These are phyloP conservation scores for Zaprionus davidi DNA, from an alignment of 1,140 invertebrate species.

Conservation along the genomic window DNA sequence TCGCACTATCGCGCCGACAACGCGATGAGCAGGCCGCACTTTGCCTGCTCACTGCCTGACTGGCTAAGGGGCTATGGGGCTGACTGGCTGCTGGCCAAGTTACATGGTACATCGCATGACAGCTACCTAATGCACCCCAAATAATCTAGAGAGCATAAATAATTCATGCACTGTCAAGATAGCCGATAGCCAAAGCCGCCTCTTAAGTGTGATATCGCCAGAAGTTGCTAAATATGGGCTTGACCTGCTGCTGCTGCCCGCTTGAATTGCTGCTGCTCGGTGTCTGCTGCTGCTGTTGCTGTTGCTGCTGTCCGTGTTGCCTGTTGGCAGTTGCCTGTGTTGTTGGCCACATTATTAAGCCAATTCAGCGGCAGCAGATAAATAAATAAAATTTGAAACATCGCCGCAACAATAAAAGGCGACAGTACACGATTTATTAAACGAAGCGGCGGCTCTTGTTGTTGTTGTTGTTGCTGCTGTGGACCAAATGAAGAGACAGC, in stretches of 20 bases:
- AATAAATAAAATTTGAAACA: slow-evolving; percentile 83
- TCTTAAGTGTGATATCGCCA: slow-evolving; percentile 73
- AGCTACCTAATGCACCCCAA: slow-evolving; percentile 6
- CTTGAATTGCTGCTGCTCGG: slow-evolving; percentile 9
- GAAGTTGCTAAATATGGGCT: slow-evolving; percentile 76
- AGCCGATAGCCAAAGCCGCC: slow-evolving; percentile 64
- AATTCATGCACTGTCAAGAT: slow-evolving; percentile 72
- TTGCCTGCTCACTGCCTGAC: too few species aligned
- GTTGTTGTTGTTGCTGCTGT: slow-evolving; percentile 55
- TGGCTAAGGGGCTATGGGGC: not conserved
- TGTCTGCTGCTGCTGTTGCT: slow-evolving; percentile 21
- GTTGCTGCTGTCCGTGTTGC: slow-evolving; percentile 9
- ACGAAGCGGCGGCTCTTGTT: slow-evolving; percentile 44
- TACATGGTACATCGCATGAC: slow-evolving; percentile 2
- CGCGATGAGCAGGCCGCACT: slow-evolving; percentile 3
- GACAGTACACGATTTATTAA: slow-evolving; percentile 82
- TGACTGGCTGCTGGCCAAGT: slow-evolving; percentile 3
- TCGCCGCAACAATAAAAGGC: slow-evolving; percentile 82
- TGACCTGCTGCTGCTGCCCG: slow-evolving; percentile 58
- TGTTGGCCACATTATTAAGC: slow-evolving; percentile 77
- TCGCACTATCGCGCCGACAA: slow-evolving; percentile 2
- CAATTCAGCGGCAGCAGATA: slow-evolving; percentile 80
- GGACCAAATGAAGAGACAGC: slow-evolving; percentile 68
- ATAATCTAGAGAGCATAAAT: slow-evolving; percentile 48
- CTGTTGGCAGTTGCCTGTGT: slow-evolving; percentile 26